Evolutionary conservation across 2,113 vertebrate species (phyloP).

Genomic region (Phalacrocorax carbo): DNA sequence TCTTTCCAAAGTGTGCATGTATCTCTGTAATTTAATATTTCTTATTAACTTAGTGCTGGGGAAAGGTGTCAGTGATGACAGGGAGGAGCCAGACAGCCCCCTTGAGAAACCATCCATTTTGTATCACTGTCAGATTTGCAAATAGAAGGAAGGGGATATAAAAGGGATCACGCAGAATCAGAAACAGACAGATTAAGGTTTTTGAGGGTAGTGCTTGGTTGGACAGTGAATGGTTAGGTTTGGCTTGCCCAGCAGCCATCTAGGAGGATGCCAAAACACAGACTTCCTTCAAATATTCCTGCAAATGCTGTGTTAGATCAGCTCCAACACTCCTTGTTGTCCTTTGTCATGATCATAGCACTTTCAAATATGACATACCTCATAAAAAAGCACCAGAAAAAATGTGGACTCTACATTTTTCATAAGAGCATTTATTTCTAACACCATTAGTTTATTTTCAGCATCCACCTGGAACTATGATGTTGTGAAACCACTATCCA

Average conservation of each 20-base stretch:
- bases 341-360: background rate
- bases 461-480: background rate
- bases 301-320: background rate
- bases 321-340: background rate
- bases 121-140: background rate
- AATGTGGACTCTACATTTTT: background rate
- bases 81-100: background rate
- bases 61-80: background rate
- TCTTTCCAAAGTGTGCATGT: background rate
- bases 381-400: background rate
- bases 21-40: constrained; percentile 47
- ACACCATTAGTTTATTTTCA: background rate
- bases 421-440: background rate
- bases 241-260: background rate
- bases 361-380: background rate
- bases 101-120: background rate
- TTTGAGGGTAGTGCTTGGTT: background rate
- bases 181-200: background rate
- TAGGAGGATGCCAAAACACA: background rate
- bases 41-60: background rate
- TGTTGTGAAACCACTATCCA: background rate
- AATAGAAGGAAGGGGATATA: background rate
- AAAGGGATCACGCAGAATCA: background rate
- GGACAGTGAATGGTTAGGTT: background rate
- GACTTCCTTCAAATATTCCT: background rate